Evolutionary conservation across 2,797 vertebrate species (phyloP), one percentile per base, ranked within the genome.

Genomic region (Botia almorhae): DNA sequence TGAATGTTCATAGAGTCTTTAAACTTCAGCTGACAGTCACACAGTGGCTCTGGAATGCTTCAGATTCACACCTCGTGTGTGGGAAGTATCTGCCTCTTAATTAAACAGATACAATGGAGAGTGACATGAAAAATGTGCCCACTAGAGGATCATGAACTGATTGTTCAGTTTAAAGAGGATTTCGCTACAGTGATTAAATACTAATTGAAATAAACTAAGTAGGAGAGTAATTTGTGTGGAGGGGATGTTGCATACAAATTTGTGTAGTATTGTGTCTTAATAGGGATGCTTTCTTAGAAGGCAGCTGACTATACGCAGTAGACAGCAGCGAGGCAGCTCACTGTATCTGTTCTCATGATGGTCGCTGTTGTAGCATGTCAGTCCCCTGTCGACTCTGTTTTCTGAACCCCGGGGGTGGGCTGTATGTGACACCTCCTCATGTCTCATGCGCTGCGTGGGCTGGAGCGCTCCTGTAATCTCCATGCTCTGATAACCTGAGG

Each of bases 401-500:
- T 63, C 60, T 23, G 50, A 36, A 39, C 69, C 63, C 74, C 74
- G 55, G 56, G 74, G 60, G 63, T 73, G 56, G 29, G 0, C 69
- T 68, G 55, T 51, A 43, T 68, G 58, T 61, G 58, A 23, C 56
- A 60, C 69, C 65, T 50, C 29, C 53, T 29, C 33, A 26, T 16
- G 21, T 72, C 48, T 76, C 71, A 79, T 83, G 76, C 74, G 76
- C 81, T 69, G 64, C 17, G 78, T 36, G 70, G 70, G 76, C 64
- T 46, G 29, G 2, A 53, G 70, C 12, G 67, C 64, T 73, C 58
- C 19, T 82, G 72, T 82, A 63, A 69, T 76, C 61, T 53, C 58
- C 48, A 65, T 23, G 65, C 72, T 79, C 72, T 76, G 76, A 84
- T 84, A 53, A 73, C 68, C 75, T 61, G n/a, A 26, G 64, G 74